phyloP scores from a whole-genome alignment of 2,797 vertebrate genomes.

The Sebastes vulpes region DNA sequence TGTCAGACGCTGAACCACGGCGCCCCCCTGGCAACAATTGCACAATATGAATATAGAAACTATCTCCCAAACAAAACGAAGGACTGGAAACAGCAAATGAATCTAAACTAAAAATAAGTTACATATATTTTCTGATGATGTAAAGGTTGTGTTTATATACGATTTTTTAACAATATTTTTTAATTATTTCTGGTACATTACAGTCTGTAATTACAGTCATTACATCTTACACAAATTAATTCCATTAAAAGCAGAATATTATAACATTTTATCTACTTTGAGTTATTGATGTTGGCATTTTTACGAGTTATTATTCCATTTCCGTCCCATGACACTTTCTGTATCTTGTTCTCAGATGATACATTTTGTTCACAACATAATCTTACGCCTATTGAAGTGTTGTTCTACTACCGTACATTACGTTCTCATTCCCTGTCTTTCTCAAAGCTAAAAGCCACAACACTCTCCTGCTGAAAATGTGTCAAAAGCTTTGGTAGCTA shows the following conservation, averaged over 20 bases:
- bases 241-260: background rate
- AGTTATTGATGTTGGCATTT: background rate
- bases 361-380: background rate
- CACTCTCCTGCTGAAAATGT: constrained; percentile 28
- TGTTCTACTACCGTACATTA: background rate
- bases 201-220: background rate
- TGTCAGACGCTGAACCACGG: too few species aligned
- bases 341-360: constrained; percentile 1
- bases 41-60: too few species aligned
- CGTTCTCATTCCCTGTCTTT: background rate
- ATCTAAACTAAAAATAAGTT: too few species aligned
- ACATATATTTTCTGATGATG: background rate
- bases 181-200: background rate
- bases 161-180: too few species aligned
- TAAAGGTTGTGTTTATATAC: background rate
- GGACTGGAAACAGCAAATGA: too few species aligned
- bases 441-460: constrained; percentile 24
- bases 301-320: background rate
- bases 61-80: too few species aligned
- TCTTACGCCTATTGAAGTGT: background rate
- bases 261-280: background rate
- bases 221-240: background rate
- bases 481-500: constrained; percentile 41
- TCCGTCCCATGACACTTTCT: background rate
- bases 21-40: too few species aligned